phyloP scores from a whole-genome alignment of 2,797 vertebrate genomes.

The Karalla daura region DNA sequence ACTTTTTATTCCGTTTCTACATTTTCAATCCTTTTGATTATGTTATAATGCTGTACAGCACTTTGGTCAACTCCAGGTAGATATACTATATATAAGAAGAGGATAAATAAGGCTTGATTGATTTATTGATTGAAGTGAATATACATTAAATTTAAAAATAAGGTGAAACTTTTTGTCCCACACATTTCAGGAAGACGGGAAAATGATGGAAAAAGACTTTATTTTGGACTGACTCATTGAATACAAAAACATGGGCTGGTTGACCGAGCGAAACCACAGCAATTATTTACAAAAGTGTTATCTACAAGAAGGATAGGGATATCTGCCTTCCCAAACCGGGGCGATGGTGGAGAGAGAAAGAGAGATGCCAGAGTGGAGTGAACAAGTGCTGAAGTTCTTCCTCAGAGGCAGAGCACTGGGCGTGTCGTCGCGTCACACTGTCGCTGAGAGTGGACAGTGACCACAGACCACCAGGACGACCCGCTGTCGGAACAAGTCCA shows the following conservation, averaged over 20 bases:
- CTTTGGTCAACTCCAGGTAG: too few species aligned
- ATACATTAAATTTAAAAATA: too few species aligned
- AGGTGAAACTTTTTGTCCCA: too few species aligned
- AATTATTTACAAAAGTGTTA: constrained; percentile 82
- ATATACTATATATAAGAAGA: too few species aligned
- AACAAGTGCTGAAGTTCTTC: constrained; percentile 39
- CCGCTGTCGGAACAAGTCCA: constrained; percentile 28
- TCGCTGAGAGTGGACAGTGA: constrained; percentile 17
- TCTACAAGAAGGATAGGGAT: constrained; percentile 74
- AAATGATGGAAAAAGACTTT: constrained; percentile 49
- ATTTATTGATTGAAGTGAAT: too few species aligned
- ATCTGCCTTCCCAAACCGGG: constrained; percentile 33
- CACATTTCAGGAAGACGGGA: not conserved
- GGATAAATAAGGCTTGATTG: too few species aligned
- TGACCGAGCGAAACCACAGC: constrained; percentile 51
- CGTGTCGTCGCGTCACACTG: not conserved
- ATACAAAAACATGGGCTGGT: constrained; percentile 74
- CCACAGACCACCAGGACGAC: not conserved
- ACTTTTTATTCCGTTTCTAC: too few species aligned
- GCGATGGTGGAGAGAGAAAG: constrained; percentile 20
- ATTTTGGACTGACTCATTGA: constrained; percentile 67
- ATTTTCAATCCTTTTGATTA: too few species aligned
- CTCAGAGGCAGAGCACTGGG: constrained; percentile 1
- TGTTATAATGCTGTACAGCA: too few species aligned
- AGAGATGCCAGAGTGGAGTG: constrained; percentile 8